Evolutionary conservation across 2,797 vertebrate species (phyloP), one percentile per base, ranked within the genome.

Genomic region (Pantherophis vulpinus): DNA sequence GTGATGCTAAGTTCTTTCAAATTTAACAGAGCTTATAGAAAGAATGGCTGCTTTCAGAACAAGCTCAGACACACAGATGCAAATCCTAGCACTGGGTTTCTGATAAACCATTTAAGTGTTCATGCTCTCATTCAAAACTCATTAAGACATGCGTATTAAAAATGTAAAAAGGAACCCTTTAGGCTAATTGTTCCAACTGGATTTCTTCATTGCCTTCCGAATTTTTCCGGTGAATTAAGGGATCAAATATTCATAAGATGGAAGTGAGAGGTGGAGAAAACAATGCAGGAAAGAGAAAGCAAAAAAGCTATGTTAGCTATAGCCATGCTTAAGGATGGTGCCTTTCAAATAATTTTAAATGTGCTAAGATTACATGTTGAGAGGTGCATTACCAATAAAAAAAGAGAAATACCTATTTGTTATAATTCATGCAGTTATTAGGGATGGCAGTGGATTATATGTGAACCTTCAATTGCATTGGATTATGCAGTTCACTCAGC

Each of bases 241-340:
- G 79, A 96, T 96, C 95, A 97, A 97, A 96, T 94, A 97, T 97
- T 97, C 90, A 97, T 96, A 94, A 95, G 56, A 14, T 94, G 94
- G 93, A 95, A 94, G 51, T 66, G 88, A 95, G 90, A 93, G 90
- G 91, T 92, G 87, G 55, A 27, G 92, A 95, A 95, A 63, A 58
- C 88, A 93, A 58, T 32, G 18, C 55, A 56, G 55, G 63, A 42
- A 83, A 83, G 3, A 83, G 37, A 20, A 83, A 83, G 9, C 20
- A 83, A 83, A 83, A 23, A 23, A 5, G 1, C 20, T 83, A 83
- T 25, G 37, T 79, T 79, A 42, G 32, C 18, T 79, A 11, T 25
- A 42, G 37, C 37, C 37, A 42, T 79, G 37, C 55, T 47, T 58
- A 74, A 88, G 51, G 51, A 47, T 1, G 13, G 25, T 37, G 27